A percentile compares a stretch with the other conserved stretches of the same genome.
Evolutionary conservation across 2,797 vertebrate genomes (phyloP).

Genomic region (Morelia viridis): DNA sequence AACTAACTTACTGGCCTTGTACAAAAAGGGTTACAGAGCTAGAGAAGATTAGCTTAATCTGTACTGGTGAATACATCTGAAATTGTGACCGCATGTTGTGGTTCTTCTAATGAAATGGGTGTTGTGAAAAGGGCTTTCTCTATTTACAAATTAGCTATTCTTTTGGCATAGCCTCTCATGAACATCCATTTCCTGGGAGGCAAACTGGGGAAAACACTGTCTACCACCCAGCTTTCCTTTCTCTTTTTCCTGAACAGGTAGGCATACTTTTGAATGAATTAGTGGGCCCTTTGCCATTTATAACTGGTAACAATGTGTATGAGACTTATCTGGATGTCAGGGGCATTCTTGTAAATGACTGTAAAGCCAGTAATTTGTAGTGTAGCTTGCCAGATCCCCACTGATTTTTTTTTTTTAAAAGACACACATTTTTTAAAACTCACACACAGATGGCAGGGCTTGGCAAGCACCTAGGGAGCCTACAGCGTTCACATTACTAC

Average conservation of each 20-base stretch:
- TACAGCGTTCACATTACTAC: not conserved
- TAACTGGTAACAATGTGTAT: not conserved
- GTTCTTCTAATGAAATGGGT: not conserved
- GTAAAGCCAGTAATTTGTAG: not conserved
- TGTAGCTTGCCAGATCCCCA: not conserved
- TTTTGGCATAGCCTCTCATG: not conserved
- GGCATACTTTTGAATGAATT: no score
- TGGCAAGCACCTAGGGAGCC: not conserved
- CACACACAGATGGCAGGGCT: not conserved
- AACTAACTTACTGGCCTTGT: not conserved
- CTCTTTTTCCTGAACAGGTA: not conserved
- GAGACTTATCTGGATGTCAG: not conserved
- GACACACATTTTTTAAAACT: not conserved
- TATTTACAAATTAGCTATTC: no score
- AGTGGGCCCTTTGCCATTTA: no score
- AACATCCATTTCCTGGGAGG: not conserved
- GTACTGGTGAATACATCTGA: not conserved
- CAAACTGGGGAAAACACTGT: not conserved
- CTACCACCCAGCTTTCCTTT: not conserved
- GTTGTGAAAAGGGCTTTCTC: not conserved
- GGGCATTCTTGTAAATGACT: not conserved
- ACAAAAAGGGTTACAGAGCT: not conserved
- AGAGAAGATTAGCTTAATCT: not conserved
- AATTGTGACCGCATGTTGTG: not conserved
- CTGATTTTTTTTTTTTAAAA: not conserved